phyloP scores from a whole-genome alignment of 1,140 invertebrate species.

The Amyelois transitella region DNA sequence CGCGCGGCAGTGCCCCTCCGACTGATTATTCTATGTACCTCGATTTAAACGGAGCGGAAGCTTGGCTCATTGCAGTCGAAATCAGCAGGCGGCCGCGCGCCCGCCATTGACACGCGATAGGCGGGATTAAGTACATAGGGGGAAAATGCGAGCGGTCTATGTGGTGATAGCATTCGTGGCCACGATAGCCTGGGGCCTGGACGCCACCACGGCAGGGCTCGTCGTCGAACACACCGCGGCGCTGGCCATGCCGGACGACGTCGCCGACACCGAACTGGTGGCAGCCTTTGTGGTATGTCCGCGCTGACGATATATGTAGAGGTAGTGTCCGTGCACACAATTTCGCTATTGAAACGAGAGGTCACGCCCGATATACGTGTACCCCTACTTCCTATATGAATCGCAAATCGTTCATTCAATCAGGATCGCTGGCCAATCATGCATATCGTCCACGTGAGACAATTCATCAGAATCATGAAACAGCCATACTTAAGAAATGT shows the following conservation, averaged over 20 bases:
- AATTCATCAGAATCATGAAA: background rate
- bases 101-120: slow-evolving; percentile 25
- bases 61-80: slow-evolving; percentile 55
- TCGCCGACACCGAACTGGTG: slow-evolving; percentile 42
- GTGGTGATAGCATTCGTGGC: slow-evolving; percentile 21
- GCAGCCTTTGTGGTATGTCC: slow-evolving; percentile 55
- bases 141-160: slow-evolving; percentile 27
- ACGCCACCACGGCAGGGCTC: slow-evolving; percentile 7
- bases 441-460: background rate
- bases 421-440: slow-evolving; percentile 7
- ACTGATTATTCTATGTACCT: slow-evolving; percentile 42
- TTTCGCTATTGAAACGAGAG: slow-evolving; percentile 12
- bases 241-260: slow-evolving; percentile 21
- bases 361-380: slow-evolving; percentile 22
- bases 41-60: slow-evolving; percentile 57
- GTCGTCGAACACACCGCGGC: slow-evolving; percentile 19
- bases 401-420: slow-evolving; percentile 14
- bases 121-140: background rate
- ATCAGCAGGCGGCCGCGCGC: slow-evolving; percentile 51
- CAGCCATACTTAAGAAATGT: background rate
- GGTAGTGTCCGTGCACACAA: slow-evolving; percentile 9
- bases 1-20: slow-evolving; percentile 18
- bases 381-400: slow-evolving; percentile 16
- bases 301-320: slow-evolving; percentile 8
- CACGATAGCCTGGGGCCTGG: slow-evolving; percentile 17